Evolutionary conservation across 2,888 invertebrate species (phyloP).

Genomic region (Chorisops tibialis): DNA sequence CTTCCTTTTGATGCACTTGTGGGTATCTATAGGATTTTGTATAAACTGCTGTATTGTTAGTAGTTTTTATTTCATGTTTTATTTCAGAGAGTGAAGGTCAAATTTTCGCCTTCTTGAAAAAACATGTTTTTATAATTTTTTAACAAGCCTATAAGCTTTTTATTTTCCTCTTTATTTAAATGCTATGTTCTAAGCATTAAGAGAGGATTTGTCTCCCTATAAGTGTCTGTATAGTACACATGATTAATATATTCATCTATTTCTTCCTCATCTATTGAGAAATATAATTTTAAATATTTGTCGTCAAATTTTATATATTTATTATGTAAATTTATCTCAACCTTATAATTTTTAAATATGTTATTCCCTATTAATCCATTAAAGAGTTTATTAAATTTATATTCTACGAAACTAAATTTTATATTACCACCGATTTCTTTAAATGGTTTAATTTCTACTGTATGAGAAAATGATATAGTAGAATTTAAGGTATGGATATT

Average conservation of each 20-base stretch:
- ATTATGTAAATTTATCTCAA: neutral
- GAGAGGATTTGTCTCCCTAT: neutral
- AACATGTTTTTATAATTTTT: too few species aligned
- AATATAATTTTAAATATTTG: neutral
- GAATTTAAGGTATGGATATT: neutral
- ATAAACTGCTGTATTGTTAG: neutral
- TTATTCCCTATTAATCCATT: neutral
- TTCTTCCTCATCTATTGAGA: neutral
- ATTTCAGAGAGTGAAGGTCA: too few species aligned
- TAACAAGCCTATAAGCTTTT: too few species aligned
- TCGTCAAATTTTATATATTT: neutral
- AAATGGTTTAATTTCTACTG: too few species aligned
- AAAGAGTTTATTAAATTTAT: too few species aligned
- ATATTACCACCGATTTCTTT: too few species aligned
- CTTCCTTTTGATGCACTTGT: neutral
- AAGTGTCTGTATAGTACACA: neutral
- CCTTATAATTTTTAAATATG: neutral
- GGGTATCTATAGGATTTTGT: neutral
- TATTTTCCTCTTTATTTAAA: neutral
- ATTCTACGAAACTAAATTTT: too few species aligned
- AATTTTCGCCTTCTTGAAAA: too few species aligned
- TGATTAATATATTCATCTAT: neutral
- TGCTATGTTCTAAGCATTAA: too few species aligned
- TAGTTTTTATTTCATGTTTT: slow-evolving; percentile 1
- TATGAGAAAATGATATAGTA: neutral